A percentile compares a stretch with the other conserved stretches of the same genome.
phyloP scores from a whole-genome alignment of 2,888 invertebrate genomes.

The Tenthredo amoena region DNA sequence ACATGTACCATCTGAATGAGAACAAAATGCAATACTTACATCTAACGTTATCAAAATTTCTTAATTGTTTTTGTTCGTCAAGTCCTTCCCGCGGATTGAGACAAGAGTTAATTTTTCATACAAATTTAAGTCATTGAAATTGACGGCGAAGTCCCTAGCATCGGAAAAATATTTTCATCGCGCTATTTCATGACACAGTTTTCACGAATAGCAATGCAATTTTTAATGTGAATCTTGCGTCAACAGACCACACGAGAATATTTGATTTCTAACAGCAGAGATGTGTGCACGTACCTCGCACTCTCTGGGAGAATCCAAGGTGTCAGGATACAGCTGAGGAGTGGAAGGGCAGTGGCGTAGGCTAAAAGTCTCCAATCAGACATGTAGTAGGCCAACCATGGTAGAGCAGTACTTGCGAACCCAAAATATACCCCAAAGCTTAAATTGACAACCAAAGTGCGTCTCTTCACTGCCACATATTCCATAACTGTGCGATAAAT shows the following conservation, averaged over 20 bases:
- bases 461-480: slow-evolving; percentile 79
- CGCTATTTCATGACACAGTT: no score
- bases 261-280: neutral
- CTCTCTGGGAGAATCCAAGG: slow-evolving; percentile 80
- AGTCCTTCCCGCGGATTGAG: neutral
- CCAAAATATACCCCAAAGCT: slow-evolving; percentile 80
- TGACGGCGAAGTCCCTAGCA: neutral
- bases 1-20: slow-evolving; percentile 78
- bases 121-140: neutral
- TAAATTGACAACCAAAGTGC: slow-evolving; percentile 79
- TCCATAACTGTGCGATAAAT: slow-evolving; percentile 77
- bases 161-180: no score
- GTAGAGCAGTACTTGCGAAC: slow-evolving; percentile 78
- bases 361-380: slow-evolving; percentile 79
- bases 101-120: neutral
- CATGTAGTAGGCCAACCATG: slow-evolving; percentile 79
- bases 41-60: neutral
- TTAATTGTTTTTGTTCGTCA: neutral
- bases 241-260: neutral
- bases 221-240: no score
- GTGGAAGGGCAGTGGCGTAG: slow-evolving; percentile 77
- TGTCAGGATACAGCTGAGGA: slow-evolving; percentile 75
- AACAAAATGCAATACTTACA: neutral
- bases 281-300: slow-evolving; percentile 76
- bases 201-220: no score